Evolutionary conservation across 1,140 invertebrate species (phyloP).

Genomic region (Centruroides sculpturatus): DNA sequence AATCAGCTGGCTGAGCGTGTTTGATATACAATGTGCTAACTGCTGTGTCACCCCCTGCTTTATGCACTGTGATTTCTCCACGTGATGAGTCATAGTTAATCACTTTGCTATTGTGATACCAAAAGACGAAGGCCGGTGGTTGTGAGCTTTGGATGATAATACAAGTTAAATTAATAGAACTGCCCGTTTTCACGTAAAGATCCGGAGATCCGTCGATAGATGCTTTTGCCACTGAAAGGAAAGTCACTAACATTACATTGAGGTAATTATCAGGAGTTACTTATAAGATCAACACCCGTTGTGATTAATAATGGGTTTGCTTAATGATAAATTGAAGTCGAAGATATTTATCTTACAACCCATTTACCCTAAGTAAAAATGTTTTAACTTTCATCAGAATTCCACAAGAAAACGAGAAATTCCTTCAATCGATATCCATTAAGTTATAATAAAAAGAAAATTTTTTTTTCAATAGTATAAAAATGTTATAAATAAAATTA

Average conservation of each 20-base stretch:
- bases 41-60: conserved; percentile 24
- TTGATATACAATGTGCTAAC: conserved; percentile 37
- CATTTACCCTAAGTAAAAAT: too few relatives aligned
- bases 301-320: too few relatives aligned
- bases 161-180: conserved; percentile 85
- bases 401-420: too few relatives aligned
- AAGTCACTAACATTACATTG: conserved; percentile 30
- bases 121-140: conserved; percentile 80
- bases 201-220: conserved; percentile 77
- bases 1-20: conserved; percentile 50
- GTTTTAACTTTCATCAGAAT: too few relatives aligned
- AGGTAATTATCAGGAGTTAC: conserved; percentile 1
- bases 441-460: too few relatives aligned
- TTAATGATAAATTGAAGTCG: too few relatives aligned
- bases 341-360: too few relatives aligned
- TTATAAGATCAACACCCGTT: too few relatives aligned
- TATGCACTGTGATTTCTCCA: not conserved
- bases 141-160: conserved; percentile 78
- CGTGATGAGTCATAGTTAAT: conserved; percentile 18
- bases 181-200: conserved; percentile 74
- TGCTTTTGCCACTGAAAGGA: conserved; percentile 61
- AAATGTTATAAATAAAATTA: too few relatives aligned
- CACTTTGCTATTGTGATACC: conserved; percentile 43
- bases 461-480: too few relatives aligned
- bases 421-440: too few relatives aligned